A percentile compares a stretch with the other conserved stretches of the same genome.
Evolutionary conservation across 2,888 invertebrate genomes (phyloP).

Genomic region (Andrena flavipes): DNA sequence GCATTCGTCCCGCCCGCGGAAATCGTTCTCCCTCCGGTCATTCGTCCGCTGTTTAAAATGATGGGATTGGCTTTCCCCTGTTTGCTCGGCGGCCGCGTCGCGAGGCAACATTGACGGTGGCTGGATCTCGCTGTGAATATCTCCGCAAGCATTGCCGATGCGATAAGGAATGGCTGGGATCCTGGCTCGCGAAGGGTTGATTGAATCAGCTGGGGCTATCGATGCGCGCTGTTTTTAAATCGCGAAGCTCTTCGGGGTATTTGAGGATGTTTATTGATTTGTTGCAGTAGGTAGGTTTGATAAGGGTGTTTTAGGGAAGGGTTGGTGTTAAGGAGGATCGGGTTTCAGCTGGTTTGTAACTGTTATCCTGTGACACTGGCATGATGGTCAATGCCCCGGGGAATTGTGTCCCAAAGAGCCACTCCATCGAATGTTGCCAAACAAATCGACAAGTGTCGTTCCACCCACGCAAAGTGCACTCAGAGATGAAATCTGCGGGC

Average conservation of each 20-base stretch:
- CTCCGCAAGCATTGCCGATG: not conserved
- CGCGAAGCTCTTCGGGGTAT: too few species aligned
- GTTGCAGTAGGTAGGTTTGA: too few species aligned
- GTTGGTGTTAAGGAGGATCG: not conserved
- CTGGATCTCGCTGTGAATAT: not conserved
- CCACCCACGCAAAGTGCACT: not conserved
- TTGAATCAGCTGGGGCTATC: too few species aligned
- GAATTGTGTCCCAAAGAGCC: not conserved
- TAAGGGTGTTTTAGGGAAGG: too few species aligned
- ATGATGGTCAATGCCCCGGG: not conserved
- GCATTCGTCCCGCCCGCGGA: constrained; percentile 28
- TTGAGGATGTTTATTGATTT: too few species aligned
- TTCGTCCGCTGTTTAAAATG: constrained; percentile 50
- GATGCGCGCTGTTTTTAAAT: too few species aligned
- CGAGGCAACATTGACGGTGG: constrained; percentile 18
- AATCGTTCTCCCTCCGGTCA: constrained; percentile 46
- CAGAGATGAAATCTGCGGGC: not conserved
- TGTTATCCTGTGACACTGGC: not conserved
- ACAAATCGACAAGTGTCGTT: constrained; percentile 1
- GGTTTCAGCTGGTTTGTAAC: not conserved
- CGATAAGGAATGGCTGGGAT: too few species aligned
- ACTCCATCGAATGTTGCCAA: not conserved
- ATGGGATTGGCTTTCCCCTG: constrained; percentile 34
- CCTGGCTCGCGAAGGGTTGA: too few species aligned
- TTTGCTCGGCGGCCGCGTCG: constrained; percentile 14